Percentiles rank a stretch among this genome's conserved stretches.
These are phyloP conservation scores for Rotaria sp. DNA, from an alignment of 2,888 invertebrate species.

Conservation along the genomic window DNA sequence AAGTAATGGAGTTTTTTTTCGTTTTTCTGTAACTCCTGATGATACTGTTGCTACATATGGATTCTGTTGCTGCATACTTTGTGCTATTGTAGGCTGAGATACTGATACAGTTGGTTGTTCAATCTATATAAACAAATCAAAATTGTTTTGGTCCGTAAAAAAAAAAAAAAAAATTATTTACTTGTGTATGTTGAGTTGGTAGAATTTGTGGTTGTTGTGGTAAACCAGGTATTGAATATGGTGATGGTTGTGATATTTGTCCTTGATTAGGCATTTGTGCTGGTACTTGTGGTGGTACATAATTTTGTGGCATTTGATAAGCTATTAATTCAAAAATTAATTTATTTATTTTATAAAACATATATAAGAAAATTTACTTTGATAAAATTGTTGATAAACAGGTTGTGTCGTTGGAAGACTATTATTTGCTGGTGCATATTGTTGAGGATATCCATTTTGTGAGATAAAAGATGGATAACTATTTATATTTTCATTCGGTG, in stretches of 20 bases:
- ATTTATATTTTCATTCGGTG: neutral
- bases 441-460: neutral
- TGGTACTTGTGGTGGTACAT: neutral
- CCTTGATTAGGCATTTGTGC: neutral
- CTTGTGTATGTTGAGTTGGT: neutral
- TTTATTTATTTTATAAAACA: neutral
- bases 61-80: neutral
- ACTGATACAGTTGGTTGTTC: neutral
- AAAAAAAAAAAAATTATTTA: neutral
- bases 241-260: neutral
- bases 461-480: neutral
- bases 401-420: neutral
- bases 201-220: neutral
- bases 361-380: neutral
- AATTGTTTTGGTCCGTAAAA: neutral
- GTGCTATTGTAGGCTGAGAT: neutral
- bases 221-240: neutral
- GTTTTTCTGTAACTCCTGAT: neutral
- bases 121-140: neutral
- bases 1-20: conserved; percentile 30
- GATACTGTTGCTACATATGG: neutral
- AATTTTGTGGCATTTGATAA: neutral
- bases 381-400: neutral
- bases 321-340: neutral
- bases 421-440: neutral